Conservation (phyloP, 2,888 invertebrate genomes). For the Catocala nupta region DNA sequence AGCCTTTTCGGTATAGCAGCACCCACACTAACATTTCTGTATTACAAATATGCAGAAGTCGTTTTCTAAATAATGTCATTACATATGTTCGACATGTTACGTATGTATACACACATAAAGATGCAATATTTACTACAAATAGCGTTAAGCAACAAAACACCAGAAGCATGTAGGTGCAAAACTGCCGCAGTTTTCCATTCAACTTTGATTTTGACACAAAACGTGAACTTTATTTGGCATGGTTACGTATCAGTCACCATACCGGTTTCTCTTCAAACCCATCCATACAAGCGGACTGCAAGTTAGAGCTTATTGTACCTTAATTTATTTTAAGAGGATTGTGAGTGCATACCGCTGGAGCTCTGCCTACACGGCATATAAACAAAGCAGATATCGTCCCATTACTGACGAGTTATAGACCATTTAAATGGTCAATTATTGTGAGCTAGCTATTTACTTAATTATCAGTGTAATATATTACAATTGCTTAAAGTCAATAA, state of each 20-base stretch:
- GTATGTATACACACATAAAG: constrained; percentile 14
- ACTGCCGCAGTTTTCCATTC: constrained; percentile 17
- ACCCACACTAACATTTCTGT: constrained; percentile 1
- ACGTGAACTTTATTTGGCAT: constrained; percentile 20
- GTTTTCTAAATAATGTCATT: constrained; percentile 5
- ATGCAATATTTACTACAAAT: constrained; percentile 20
- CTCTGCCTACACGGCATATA: constrained; percentile 54
- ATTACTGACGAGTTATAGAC: constrained; percentile 69
- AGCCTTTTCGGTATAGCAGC: background rate
- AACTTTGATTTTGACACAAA: constrained; percentile 22
- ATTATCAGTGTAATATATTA: constrained; percentile 51
- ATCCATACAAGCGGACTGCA: constrained; percentile 21
- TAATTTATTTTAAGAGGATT: constrained; percentile 42
- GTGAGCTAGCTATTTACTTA: constrained; percentile 56
- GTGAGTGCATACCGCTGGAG: constrained; percentile 50
- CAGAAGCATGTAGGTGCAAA: constrained; percentile 35
- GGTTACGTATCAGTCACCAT: constrained; percentile 18
- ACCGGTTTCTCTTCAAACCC: constrained; percentile 14
- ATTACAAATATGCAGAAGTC: background rate
- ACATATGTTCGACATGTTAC: background rate
- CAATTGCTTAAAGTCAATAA: constrained; percentile 6
- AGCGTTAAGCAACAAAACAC: constrained; percentile 8
- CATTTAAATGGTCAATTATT: constrained; percentile 70
- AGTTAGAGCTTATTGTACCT: constrained; percentile 34
- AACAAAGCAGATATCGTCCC: constrained; percentile 65